A percentile compares a stretch with the other conserved stretches of the same genome.
Evolutionary conservation across 2,888 invertebrate species (phyloP).

Genomic region (Ophion costatus): DNA sequence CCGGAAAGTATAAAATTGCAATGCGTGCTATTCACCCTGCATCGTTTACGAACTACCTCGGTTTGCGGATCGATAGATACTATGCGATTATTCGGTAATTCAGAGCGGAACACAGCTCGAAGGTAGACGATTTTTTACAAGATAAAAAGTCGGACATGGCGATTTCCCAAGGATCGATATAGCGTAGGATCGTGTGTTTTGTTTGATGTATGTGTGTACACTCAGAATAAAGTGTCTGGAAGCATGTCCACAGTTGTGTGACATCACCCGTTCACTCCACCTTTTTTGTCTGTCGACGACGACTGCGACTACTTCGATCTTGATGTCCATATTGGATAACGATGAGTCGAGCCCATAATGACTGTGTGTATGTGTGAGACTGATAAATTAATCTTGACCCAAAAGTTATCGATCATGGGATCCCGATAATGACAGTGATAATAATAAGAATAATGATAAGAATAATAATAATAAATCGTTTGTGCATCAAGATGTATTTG

Average conservation of each 20-base stretch:
- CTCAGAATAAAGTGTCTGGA: background rate
- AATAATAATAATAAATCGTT: background rate
- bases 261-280: constrained; percentile 19
- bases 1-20: too few species aligned
- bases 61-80: too few species aligned
- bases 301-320: constrained; percentile 48
- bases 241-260: background rate
- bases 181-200: background rate
- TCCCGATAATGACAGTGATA: constrained; percentile 4
- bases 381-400: constrained; percentile 8
- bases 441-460: background rate
- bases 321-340: constrained; percentile 41
- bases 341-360: constrained; percentile 30
- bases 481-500: background rate
- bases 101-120: too few species aligned
- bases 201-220: background rate
- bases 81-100: too few species aligned
- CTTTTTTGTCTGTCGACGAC: constrained; percentile 47
- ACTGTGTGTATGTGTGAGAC: constrained; percentile 9
- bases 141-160: background rate
- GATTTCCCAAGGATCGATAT: background rate
- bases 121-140: too few species aligned
- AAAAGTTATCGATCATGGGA: background rate
- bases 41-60: too few species aligned
- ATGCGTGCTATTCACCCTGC: too few species aligned